Evolutionary conservation across 2,113 vertebrate species (phyloP), one percentile per base, ranked within the genome.

Genomic region (Dasypus novemcinctus): DNA sequence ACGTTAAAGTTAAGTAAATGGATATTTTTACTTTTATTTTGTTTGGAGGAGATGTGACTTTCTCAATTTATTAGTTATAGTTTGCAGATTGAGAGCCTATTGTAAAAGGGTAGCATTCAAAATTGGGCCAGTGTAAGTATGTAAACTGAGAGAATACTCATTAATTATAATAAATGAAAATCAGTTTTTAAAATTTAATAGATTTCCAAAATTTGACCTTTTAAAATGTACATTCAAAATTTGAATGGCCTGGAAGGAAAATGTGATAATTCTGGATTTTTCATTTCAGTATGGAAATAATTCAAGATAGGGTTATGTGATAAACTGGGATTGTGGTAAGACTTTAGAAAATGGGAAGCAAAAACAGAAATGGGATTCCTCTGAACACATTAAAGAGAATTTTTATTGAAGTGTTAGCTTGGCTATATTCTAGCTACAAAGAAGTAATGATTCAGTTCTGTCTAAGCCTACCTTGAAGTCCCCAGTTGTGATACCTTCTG

Each of bases 401-500:
- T n/a, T 41, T n/a, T 11, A 49, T 52, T 76, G 21, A 17, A 9
- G 12, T 80, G 59, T 46, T 33, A 63, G 52, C 52, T 43, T 46
- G 20, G 5, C 21, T 64, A 64, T 23, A n/a, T 61, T 59, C 41
- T 38, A 90, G 83, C 7, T 3, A n/a, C 81, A 33, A 29, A 4
- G 31, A 3, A 86, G 17, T 31, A 21, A 29, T 14, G 1, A 1
- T 79, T 92, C 18, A 36, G 4, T 43, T 66, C 63, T 1, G 17
- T 25, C 46, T 15, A 3, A 8, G 38, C 33, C n/a, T 78, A 27
- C 52, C 68, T 46, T 72, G 36, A 27, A 46, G 4, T 52, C 11
- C 49, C 49, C 2, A n/a, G 27, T 52, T 91, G 75, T 83, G 79
- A 95, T 74, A 83, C 46, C 76, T 54, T 95, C 41, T 95, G 94